Evolutionary conservation across 2,797 vertebrate species (phyloP).

Genomic region (Peromyscus nudipes): DNA sequence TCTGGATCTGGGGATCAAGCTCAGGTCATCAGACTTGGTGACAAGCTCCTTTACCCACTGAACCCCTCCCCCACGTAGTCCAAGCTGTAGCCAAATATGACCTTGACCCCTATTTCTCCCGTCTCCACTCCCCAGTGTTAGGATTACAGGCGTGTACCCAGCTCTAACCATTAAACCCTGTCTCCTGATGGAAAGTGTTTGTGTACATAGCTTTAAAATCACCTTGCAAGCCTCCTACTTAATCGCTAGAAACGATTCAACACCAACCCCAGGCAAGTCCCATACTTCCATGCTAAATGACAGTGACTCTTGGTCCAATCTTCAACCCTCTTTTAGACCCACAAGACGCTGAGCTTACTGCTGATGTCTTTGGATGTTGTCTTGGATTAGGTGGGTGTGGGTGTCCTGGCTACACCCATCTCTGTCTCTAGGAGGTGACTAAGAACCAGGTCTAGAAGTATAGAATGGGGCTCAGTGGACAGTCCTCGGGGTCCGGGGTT

Average conservation of each 20-base stretch:
- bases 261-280: not conserved
- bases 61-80: not conserved
- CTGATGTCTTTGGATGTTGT: not conserved
- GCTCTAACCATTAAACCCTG: not conserved
- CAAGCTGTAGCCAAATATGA: not conserved
- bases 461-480: not conserved
- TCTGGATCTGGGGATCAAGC: not conserved
- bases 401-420: not conserved
- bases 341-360: not conserved
- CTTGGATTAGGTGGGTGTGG: not conserved
- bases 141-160: not conserved
- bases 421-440: not conserved
- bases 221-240: not conserved
- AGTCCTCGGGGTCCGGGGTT: not conserved
- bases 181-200: not conserved
- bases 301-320: not conserved
- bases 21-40: not conserved
- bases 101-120: not conserved
- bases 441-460: not conserved
- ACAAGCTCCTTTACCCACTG: not conserved
- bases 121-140: not conserved
- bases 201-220: slow-evolving; percentile 11
- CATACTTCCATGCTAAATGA: not conserved
- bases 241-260: not conserved
- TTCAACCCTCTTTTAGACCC: not conserved